phyloP scores from a whole-genome alignment of 1,140 invertebrate species.

The Drosophila sturtevanti region DNA sequence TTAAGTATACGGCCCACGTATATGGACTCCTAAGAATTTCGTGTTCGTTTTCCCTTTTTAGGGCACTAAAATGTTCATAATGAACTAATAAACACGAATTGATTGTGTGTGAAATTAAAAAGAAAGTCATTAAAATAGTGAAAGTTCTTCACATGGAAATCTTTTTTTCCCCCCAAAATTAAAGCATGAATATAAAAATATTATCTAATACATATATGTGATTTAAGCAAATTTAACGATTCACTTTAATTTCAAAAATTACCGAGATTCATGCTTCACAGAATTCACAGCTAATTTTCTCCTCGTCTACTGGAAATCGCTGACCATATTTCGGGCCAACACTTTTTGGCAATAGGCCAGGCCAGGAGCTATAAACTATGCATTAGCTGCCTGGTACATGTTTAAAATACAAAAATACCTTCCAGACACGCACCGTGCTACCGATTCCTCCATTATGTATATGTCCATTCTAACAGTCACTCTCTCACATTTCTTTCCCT shows the following conservation, averaged over 20 bases:
- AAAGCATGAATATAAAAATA: no score
- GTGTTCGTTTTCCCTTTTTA: background rate
- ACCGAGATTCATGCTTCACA: background rate
- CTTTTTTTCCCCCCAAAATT: no score
- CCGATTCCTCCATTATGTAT: conserved; percentile 39
- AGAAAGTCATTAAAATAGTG: background rate
- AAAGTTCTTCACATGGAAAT: conserved; percentile 26
- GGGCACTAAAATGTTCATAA: conserved; percentile 58
- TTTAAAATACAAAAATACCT: conserved; percentile 76
- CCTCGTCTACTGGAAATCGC: conserved; percentile 24
- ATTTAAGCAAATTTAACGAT: no score
- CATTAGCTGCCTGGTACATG: conserved; percentile 71
- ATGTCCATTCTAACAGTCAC: conserved; percentile 6
- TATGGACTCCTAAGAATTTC: conserved; percentile 33
- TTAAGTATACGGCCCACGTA: conserved; percentile 72
- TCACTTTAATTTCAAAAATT: background rate
- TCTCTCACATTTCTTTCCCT: conserved; percentile 13
- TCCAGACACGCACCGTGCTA: conserved; percentile 49
- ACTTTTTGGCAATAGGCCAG: conserved; percentile 60
- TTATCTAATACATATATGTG: no score
- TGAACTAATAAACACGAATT: conserved; percentile 69
- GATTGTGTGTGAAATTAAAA: conserved; percentile 66
- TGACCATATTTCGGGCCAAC: conserved; percentile 58
- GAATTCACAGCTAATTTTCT: conserved; percentile 5
- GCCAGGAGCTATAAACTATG: conserved; percentile 68